phyloP scores from a whole-genome alignment of 2,113 vertebrate genomes.

The Petrocephalus microphthalmus region DNA sequence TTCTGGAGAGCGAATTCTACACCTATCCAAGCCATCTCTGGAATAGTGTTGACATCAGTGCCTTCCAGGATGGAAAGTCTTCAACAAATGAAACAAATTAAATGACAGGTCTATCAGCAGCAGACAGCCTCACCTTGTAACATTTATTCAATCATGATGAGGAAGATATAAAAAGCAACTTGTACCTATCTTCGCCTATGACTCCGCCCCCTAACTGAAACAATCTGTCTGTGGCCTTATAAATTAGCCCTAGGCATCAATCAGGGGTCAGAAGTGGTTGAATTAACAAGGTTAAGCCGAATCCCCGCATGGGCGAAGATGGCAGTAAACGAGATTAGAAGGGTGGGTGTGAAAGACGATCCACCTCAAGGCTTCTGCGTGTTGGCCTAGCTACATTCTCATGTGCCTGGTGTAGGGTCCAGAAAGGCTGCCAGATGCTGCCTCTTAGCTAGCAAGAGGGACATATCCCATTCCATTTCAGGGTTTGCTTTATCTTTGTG shows the following conservation, averaged over 20 bases:
- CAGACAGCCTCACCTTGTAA: conserved; percentile 31
- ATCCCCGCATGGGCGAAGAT: conserved; percentile 52
- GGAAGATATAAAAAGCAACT: conserved; percentile 25
- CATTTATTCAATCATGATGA: conserved; percentile 33
- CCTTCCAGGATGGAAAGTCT: conserved; percentile 25
- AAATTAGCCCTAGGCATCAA: conserved; percentile 49
- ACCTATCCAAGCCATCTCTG: background rate
- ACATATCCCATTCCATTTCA: background rate
- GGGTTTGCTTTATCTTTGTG: background rate
- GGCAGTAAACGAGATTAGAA: conserved; percentile 60
- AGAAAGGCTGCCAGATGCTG: conserved; percentile 55
- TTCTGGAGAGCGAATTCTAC: background rate
- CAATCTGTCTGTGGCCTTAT: conserved; percentile 41
- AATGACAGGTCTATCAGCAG: conserved; percentile 34
- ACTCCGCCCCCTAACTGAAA: conserved; percentile 34
- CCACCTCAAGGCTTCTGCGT: conserved; percentile 43
- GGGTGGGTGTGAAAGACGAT: conserved; percentile 59
- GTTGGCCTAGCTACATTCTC: background rate
- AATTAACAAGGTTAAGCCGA: conserved; percentile 53
- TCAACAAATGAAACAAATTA: conserved; percentile 31
- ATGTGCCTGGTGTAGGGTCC: conserved; percentile 2
- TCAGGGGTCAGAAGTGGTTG: conserved; percentile 50
- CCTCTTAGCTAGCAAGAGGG: conserved; percentile 25
- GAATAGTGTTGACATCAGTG: conserved; percentile 25
- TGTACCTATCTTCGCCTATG: background rate